Conservation (phyloP, 2,797 vertebrate species). For the Bovichtus diacanthus region DNA sequence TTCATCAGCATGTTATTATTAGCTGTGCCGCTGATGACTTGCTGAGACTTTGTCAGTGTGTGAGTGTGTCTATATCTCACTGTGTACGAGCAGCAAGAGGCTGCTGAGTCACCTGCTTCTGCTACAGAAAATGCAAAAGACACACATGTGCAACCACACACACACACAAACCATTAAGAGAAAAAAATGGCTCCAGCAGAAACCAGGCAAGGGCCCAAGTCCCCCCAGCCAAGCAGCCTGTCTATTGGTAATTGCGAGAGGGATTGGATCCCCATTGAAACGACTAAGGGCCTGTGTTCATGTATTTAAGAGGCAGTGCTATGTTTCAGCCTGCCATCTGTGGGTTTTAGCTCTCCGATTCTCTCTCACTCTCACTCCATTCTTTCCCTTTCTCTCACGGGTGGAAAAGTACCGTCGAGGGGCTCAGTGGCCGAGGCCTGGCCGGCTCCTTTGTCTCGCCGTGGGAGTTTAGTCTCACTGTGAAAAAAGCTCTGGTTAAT, state of each 20-base stretch:
- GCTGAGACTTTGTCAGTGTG: constrained; percentile 30
- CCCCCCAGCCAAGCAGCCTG: constrained; percentile 62
- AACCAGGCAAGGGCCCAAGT: constrained; percentile 60
- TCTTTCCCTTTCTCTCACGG: constrained; percentile 42
- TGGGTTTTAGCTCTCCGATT: constrained; percentile 63
- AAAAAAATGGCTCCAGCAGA: constrained; percentile 45
- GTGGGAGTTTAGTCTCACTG: constrained; percentile 71
- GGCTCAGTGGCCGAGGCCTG: constrained; percentile 54
- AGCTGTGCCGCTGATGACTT: constrained; percentile 41
- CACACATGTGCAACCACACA: constrained; percentile 9
- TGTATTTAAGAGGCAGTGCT: constrained; percentile 76
- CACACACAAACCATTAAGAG: constrained; percentile 18
- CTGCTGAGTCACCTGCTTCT: constrained; percentile 69
- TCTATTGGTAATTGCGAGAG: constrained; percentile 71
- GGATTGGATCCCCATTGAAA: constrained; percentile 72
- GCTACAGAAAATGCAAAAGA: constrained; percentile 31
- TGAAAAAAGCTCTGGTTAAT: constrained; percentile 74
- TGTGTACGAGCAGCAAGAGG: neutral
- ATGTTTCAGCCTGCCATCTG: constrained; percentile 78
- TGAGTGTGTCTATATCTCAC: constrained; percentile 20
- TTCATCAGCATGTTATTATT: constrained; percentile 58
- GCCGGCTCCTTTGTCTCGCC: constrained; percentile 68
- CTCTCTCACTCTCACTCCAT: constrained; percentile 59
- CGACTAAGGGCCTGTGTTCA: constrained; percentile 58
- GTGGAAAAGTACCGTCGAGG: constrained; percentile 73